Evolutionary conservation across 2,888 invertebrate genomes (phyloP), one percentile per base, ranked within the genome.

Genomic region (Eilema sororculum): DNA sequence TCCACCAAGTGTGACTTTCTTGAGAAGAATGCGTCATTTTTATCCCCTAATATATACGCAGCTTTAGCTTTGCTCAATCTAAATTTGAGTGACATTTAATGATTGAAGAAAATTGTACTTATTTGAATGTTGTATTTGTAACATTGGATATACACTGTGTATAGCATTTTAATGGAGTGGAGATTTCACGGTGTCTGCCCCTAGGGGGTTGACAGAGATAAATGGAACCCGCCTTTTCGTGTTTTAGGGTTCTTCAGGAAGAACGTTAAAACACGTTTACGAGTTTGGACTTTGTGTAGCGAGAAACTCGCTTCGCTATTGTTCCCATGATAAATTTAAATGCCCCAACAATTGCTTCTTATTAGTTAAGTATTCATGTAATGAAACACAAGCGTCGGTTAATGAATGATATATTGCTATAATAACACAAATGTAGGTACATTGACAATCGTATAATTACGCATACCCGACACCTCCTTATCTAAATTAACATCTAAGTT

Each of bases 121-220:
- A 52, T 52, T 77, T 80, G 72, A 73, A 83, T 84, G 72, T 80
- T 76, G 77, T 77, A 82, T 83, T 83, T 83, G 79, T 81, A 65
- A 76, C 79, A 62, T 76, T 59, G 68, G 72, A 74, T 83, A 74
- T 79, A 82, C 76, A 78, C 78, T 80, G 67, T 84, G 82, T 85
- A 86, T 85, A 87, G 82, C 86, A 85, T 86, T 90, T 87, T 86
- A 90, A 90, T 88, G 89, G 90, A 89, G 88, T 87, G 83, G 85
- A 88, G 90, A 90, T 90, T 90, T 90, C 89, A 90, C 90, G 87
- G 89, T 89, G 89, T 88, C 90, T 88, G 87, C 87, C 85, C 85
- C 87, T 76, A 73, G 87, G 84, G 88, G 88, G 87, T 87, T 90
- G 90, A 91, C 91, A 86, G 84, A 87, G 90, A 91, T 90, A 90